Conservation (phyloP, 35 echinoderm and acorn worm species). For the Apostichopus japonicus region DNA sequence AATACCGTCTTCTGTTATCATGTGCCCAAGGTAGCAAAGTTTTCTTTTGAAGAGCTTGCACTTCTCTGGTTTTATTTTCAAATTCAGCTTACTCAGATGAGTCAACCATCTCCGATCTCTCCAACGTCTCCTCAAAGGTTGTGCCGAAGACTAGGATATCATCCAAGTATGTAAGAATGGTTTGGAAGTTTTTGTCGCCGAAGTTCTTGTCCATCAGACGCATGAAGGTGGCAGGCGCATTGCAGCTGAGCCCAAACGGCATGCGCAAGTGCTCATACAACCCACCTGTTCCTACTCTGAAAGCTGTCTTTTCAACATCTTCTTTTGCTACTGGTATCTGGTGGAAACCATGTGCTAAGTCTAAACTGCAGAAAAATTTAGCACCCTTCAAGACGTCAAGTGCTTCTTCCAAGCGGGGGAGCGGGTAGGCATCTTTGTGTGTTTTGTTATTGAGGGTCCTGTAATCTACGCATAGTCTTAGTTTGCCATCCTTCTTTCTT, state of each 20-base stretch:
- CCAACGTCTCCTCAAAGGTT: constrained; percentile 63
- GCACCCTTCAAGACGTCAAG: background rate
- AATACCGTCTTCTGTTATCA: constrained; percentile 29
- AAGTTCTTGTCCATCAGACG: constrained; percentile 61
- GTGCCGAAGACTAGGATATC: constrained; percentile 67
- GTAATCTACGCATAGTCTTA: constrained; percentile 47
- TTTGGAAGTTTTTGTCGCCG: constrained; percentile 60
- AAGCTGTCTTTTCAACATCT: constrained; percentile 7
- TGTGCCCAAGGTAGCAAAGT: constrained; percentile 54
- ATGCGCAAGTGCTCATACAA: constrained; percentile 56
- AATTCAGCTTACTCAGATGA: background rate
- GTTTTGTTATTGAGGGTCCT: background rate
- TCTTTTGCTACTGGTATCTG: background rate
- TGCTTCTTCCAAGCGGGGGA: background rate
- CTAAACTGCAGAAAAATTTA: background rate
- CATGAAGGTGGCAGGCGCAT: constrained; percentile 66
- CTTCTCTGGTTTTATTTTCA: constrained; percentile 70
- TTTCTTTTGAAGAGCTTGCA: constrained; percentile 34
- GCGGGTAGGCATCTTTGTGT: constrained; percentile 7
- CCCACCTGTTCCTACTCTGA: background rate
- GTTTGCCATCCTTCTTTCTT: constrained; percentile 42
- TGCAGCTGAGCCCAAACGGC: constrained; percentile 68
- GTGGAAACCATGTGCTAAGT: background rate
- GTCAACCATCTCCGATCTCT: constrained; percentile 32
- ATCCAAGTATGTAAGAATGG: constrained; percentile 50